These are phyloP conservation scores for Sebastes wilsoni DNA, from an alignment of 2,797 vertebrate genomes.

Conservation along the genomic window DNA sequence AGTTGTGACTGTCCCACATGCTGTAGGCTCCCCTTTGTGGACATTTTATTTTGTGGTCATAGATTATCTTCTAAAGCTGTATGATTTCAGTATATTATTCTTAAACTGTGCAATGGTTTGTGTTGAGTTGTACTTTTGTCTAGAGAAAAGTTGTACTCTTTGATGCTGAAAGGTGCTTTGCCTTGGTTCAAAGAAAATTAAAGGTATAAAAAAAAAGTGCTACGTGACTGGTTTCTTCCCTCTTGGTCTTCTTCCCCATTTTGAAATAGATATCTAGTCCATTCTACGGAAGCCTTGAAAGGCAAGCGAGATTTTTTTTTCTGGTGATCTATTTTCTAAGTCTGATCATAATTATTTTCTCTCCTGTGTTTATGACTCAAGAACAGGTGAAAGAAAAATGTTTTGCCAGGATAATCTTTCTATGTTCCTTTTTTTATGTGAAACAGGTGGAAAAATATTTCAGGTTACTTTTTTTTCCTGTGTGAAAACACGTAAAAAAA, in stretches of 20 bases:
- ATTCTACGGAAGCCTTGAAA: background rate
- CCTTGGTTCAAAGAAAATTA: conserved; percentile 73
- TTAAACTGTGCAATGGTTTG: conserved; percentile 69
- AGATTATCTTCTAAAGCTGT: conserved; percentile 43
- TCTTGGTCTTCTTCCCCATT: conserved; percentile 62
- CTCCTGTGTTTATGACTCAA: too few relatives aligned
- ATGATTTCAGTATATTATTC: conserved; percentile 62
- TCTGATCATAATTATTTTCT: too few relatives aligned
- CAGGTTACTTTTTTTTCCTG: too few relatives aligned
- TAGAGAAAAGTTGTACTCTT: conserved; percentile 58
- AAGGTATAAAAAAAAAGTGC: conserved; percentile 60
- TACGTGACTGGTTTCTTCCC: conserved; percentile 59
- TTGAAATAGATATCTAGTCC: conserved; percentile 3
- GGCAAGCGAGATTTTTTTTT: too few relatives aligned
- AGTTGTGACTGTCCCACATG: conserved; percentile 34
- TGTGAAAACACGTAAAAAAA: too few relatives aligned
- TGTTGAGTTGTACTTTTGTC: conserved; percentile 67
- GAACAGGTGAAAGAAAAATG: too few relatives aligned
- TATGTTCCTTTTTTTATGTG: too few relatives aligned
- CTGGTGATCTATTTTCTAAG: too few relatives aligned
- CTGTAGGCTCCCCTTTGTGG: conserved; percentile 37
- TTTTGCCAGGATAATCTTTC: too few relatives aligned
- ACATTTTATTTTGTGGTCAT: conserved; percentile 52
- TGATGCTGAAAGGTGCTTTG: conserved; percentile 76
- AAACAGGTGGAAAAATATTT: too few relatives aligned